Evolutionary conservation across 2,797 vertebrate genomes (phyloP).

Genomic region (Premnoplex brunnescens): DNA sequence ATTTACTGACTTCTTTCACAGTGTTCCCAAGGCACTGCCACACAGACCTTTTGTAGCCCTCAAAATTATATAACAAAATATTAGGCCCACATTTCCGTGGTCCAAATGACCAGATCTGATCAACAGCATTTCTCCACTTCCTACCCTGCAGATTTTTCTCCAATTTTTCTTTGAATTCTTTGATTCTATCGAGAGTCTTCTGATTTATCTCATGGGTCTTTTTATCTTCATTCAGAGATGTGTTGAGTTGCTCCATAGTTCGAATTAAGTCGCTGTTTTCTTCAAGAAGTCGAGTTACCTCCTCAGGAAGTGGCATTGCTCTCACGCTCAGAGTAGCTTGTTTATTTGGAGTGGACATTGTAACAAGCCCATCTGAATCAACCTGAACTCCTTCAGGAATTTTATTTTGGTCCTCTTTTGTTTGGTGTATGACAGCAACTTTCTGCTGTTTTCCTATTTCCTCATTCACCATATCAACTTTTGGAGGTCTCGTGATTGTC

Average conservation of each 20-base stretch:
- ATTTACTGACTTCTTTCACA: constrained; percentile 41
- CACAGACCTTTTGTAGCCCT: constrained; percentile 82
- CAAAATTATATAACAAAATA: constrained; percentile 86
- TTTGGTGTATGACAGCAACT: constrained; percentile 90
- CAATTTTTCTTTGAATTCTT: constrained; percentile 82
- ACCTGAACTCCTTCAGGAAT: constrained; percentile 85
- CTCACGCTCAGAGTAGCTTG: constrained; percentile 85
- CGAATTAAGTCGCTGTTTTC: constrained; percentile 86
- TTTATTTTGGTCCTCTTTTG: constrained; percentile 86
- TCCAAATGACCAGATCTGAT: constrained; percentile 93
- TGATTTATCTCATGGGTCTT: constrained; percentile 75
- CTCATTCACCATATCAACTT: constrained; percentile 98
- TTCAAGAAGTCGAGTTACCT: constrained; percentile 88
- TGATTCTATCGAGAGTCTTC: constrained; percentile 81
- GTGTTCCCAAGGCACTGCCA: constrained; percentile 85
- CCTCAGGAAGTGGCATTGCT: constrained; percentile 88
- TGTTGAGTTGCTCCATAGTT: constrained; percentile 86
- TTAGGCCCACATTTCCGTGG: constrained; percentile 93
- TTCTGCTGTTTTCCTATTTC: constrained; percentile 94
- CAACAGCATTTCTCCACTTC: constrained; percentile 89
- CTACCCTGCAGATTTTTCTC: constrained; percentile 85
- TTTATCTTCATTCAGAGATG: constrained; percentile 85
- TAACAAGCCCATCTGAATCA: constrained; percentile 87
- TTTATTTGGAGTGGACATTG: constrained; percentile 89
- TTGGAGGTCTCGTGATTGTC: constrained; percentile 91